Conservation (phyloP, 2,797 vertebrate genomes). For the Crocidura indochinensis region DNA sequence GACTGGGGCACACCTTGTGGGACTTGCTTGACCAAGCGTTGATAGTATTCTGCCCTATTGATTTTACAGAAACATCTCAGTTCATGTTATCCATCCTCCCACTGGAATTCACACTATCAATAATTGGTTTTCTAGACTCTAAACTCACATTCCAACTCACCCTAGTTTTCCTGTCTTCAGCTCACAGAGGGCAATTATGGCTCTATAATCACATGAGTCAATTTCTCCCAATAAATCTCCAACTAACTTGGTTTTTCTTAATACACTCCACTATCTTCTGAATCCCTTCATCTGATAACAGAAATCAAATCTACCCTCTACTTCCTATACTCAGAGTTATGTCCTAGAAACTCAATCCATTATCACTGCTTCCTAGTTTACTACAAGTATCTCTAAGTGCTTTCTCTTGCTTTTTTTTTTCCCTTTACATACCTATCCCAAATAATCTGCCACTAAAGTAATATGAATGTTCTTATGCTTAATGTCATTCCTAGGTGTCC, state of each 20-base stretch:
- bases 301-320: neutral
- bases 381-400: neutral
- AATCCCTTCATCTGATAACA: neutral
- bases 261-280: neutral
- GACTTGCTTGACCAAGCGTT: too few species aligned
- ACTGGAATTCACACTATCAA: neutral
- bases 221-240: neutral
- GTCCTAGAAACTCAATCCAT: neutral
- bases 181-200: neutral
- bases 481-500: conserved; percentile 14
- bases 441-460: neutral
- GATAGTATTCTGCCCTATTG: neutral
- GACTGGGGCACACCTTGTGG: too few species aligned
- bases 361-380: neutral
- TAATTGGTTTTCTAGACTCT: neutral
- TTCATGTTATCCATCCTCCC: neutral
- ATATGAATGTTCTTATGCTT: neutral
- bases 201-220: neutral
- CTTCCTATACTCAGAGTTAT: neutral
- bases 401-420: neutral
- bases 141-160: neutral
- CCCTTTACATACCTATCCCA: neutral
- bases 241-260: too few species aligned
- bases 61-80: neutral
- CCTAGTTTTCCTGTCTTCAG: neutral